Percentiles rank a stretch among this genome's conserved stretches.
These are phyloP conservation scores for Bradypodion pumilum DNA, from an alignment of 2,797 vertebrate species.

Conservation along the genomic window DNA sequence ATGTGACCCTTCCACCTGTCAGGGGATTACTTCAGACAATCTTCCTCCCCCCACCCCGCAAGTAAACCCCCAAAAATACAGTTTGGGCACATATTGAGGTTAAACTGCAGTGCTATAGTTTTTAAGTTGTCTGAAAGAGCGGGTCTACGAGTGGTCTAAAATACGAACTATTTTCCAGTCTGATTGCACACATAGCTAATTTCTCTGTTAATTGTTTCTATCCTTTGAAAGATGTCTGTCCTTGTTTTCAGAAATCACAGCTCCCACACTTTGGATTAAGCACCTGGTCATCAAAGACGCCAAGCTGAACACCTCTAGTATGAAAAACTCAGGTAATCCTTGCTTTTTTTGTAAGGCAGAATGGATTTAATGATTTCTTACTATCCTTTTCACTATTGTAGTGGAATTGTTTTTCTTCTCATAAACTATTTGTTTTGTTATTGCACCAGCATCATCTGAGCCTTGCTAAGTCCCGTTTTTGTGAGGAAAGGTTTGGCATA, in stretches of 20 bases:
- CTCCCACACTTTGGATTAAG: slow-evolving; percentile 95
- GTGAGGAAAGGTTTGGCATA: too few species aligned
- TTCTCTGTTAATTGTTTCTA: neutral
- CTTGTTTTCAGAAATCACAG: slow-evolving; percentile 89
- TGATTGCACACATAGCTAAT: too few species aligned
- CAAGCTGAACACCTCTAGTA: slow-evolving; percentile 88
- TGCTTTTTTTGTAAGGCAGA: neutral
- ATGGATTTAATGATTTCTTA: neutral
- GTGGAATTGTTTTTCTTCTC: slow-evolving; percentile 6
- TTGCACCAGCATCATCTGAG: neutral
- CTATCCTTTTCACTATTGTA: neutral
- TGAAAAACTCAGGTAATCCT: slow-evolving; percentile 87
- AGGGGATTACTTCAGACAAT: too few species aligned
- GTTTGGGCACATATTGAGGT: too few species aligned
- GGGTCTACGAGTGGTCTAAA: too few species aligned
- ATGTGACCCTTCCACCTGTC: too few species aligned
- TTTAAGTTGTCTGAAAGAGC: too few species aligned
- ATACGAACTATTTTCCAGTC: too few species aligned
- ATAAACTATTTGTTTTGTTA: neutral
- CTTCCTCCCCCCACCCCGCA: too few species aligned
- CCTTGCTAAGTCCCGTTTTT: neutral
- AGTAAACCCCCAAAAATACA: too few species aligned
- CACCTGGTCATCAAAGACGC: slow-evolving; percentile 91
- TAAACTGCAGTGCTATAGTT: too few species aligned
- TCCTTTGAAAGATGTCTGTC: neutral